Evolutionary conservation across 2,113 vertebrate species (phyloP).

Genomic region (Bubo blakistoni): DNA sequence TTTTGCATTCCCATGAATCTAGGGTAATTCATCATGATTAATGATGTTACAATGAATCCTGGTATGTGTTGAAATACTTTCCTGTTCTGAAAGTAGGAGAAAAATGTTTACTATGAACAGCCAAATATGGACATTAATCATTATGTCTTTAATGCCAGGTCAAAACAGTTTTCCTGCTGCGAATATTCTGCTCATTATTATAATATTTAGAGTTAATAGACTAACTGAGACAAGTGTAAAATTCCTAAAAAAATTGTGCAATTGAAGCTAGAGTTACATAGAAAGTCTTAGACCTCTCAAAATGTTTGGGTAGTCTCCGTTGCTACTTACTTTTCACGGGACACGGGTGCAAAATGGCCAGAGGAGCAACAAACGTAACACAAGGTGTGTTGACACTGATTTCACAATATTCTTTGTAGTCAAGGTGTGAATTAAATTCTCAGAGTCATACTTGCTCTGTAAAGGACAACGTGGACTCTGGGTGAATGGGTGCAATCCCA

Average conservation of each 20-base stretch:
- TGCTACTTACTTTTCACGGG: not conserved
- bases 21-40: constrained; percentile 54
- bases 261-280: not conserved
- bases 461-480: not conserved
- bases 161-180: not conserved
- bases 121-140: constrained; percentile 28
- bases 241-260: not conserved
- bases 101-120: constrained; percentile 11
- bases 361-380: not conserved
- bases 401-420: not conserved
- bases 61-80: constrained; percentile 8
- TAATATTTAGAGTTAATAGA: not conserved
- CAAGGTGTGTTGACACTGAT: not conserved
- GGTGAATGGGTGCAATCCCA: not conserved
- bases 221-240: not conserved
- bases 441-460: not conserved
- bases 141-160: constrained; percentile 3
- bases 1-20: constrained; percentile 19
- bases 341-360: not conserved
- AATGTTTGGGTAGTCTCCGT: not conserved
- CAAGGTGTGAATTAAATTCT: not conserved
- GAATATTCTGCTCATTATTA: not conserved
- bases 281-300: not conserved
- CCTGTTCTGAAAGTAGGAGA: not conserved
- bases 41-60: not conserved